Conservation (phyloP, 64 coral and sea anemone species). For the Astreopora myriophthalma region DNA sequence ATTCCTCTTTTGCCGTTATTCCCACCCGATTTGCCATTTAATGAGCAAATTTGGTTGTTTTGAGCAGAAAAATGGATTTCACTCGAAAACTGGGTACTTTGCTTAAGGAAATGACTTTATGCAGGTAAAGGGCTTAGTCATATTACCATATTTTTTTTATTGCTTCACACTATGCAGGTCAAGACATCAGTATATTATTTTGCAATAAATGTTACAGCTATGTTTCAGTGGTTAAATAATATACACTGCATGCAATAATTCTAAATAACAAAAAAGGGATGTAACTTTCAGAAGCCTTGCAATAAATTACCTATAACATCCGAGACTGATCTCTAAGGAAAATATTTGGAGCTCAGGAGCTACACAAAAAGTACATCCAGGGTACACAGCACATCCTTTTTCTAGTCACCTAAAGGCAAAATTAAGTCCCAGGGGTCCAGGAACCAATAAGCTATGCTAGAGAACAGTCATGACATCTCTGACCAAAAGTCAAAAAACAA, state of each 20-base stretch:
- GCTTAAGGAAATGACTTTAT: neutral
- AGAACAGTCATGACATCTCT: neutral
- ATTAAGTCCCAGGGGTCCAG: neutral
- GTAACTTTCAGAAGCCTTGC: neutral
- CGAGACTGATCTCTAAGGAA: neutral
- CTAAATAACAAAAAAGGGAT: neutral
- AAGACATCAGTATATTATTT: neutral
- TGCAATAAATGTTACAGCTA: neutral
- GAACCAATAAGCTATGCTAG: neutral
- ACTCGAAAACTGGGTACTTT: neutral
- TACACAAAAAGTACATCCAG: neutral
- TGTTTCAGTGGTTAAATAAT: neutral
- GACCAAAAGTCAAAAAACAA: neutral
- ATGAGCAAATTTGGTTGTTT: neutral
- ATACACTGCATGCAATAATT: neutral
- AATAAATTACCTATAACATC: neutral
- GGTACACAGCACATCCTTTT: neutral
- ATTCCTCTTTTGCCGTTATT: neutral
- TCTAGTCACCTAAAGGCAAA: neutral
- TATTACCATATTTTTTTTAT: neutral
- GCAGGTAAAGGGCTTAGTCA: neutral
- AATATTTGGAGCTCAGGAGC: neutral
- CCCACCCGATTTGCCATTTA: neutral
- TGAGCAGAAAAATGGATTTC: neutral
- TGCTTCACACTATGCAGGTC: constrained; percentile 1